A percentile compares a stretch with the other conserved stretches of the same genome.
Conservation (phyloP, 2,797 vertebrate species). For the Tragopan temminckii region DNA sequence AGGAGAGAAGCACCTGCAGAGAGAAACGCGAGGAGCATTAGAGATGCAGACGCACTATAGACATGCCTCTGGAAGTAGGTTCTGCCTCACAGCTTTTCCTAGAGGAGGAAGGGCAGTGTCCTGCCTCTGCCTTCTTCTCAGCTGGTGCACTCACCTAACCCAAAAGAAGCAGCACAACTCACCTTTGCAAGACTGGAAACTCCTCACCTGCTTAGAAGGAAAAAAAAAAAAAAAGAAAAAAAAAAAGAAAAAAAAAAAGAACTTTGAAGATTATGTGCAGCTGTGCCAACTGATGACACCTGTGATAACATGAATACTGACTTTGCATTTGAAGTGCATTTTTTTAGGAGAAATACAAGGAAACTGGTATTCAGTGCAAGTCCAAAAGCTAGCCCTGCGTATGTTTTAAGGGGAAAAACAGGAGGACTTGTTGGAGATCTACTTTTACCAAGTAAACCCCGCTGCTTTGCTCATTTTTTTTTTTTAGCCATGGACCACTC, state of each 20-base stretch:
- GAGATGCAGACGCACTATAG: background rate
- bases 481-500: background rate
- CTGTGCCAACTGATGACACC: constrained; percentile 38
- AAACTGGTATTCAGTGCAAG: background rate
- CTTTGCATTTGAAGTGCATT: constrained; percentile 2
- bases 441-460: background rate
- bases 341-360: constrained; percentile 26
- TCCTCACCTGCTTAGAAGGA: constrained; percentile 10
- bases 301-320: constrained; percentile 42
- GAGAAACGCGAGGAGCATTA: background rate
- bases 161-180: background rate
- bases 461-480: background rate
- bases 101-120: background rate
- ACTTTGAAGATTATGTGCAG: background rate
- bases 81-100: background rate
- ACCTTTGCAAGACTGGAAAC: constrained; percentile 22
- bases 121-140: background rate
- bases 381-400: background rate
- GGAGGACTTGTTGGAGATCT: background rate
- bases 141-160: background rate
- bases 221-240: too few relatives aligned
- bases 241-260: background rate
- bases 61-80: background rate
- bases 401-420: background rate
- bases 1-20: background rate